Conservation (phyloP, 2,113 vertebrate genomes). For the Cynopterus brachyotis region DNA sequence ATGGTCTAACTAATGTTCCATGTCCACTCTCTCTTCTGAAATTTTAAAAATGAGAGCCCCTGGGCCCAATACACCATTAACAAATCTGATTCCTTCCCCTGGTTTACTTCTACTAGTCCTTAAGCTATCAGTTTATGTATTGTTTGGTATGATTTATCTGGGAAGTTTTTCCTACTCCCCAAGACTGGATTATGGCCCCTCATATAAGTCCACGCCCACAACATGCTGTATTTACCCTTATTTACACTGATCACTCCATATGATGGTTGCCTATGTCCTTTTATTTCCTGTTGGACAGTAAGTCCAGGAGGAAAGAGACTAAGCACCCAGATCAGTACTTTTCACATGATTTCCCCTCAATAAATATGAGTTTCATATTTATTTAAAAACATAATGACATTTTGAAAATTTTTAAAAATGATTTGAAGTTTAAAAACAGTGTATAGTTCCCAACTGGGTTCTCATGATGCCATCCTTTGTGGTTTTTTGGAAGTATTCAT, state of each 20-base stretch:
- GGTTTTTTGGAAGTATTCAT: neutral
- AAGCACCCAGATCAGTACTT: neutral
- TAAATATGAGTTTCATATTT: neutral
- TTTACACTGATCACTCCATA: neutral
- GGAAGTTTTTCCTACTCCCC: neutral
- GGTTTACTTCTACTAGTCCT: neutral
- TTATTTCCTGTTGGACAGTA: neutral
- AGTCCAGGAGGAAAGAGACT: neutral
- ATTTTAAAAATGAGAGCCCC: neutral
- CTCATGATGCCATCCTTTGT: neutral
- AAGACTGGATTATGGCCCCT: neutral
- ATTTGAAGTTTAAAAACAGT: constrained; percentile 11
- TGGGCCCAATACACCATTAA: neutral
- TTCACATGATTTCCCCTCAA: neutral
- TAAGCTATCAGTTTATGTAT: neutral
- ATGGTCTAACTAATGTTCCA: neutral
- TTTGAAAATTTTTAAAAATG: neutral
- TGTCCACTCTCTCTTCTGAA: neutral
- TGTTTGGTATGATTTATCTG: neutral
- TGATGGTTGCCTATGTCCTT: neutral
- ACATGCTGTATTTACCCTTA: too few relatives aligned
- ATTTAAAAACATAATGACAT: neutral
- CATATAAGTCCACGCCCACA: neutral
- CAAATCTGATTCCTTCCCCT: neutral
- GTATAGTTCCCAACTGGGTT: neutral